A percentile compares a stretch with the other conserved stretches of the same genome.
Conservation (phyloP, 2,888 invertebrate species). For the Drosophila koepferae region DNA sequence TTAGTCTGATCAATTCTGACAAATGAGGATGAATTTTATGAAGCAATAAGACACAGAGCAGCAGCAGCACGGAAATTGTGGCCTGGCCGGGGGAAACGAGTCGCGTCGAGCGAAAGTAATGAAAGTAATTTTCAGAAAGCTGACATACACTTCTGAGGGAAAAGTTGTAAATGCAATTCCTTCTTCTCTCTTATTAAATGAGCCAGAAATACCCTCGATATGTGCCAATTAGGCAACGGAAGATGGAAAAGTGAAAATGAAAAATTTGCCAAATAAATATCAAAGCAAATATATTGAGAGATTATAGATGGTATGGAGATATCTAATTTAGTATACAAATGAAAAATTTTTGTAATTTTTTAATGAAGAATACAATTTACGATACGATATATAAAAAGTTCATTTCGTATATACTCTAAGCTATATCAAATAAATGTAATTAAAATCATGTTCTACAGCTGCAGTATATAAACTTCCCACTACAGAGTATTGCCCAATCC, state of each 20-base stretch:
- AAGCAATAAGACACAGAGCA: slow-evolving; percentile 18
- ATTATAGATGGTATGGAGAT: neutral
- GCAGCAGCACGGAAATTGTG: neutral
- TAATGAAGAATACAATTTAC: too few relatives aligned
- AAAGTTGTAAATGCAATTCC: slow-evolving; percentile 20
- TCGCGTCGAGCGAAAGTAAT: slow-evolving; percentile 29
- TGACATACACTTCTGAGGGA: slow-evolving; percentile 13
- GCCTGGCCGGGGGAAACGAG: neutral
- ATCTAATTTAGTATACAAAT: neutral
- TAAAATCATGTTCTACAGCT: neutral
- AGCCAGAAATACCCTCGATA: slow-evolving; percentile 8
- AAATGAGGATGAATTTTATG: slow-evolving; percentile 56
- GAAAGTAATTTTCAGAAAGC: slow-evolving; percentile 48
- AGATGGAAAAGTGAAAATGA: neutral
- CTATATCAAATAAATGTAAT: neutral
- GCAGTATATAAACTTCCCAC: neutral
- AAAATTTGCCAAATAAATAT: neutral
- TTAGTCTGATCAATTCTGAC: slow-evolving; percentile 66
- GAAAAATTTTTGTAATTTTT: neutral
- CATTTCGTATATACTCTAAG: neutral
- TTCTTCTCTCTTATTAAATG: slow-evolving; percentile 9
- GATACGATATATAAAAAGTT: neutral
- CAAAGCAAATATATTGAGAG: neutral
- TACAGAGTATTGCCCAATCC: slow-evolving; percentile 16
- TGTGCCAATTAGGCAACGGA: neutral